Percentiles rank a stretch among this genome's conserved stretches.
Evolutionary conservation across 1,140 invertebrate genomes (phyloP).

Genomic region (Parasteatoda tepidariorum): DNA sequence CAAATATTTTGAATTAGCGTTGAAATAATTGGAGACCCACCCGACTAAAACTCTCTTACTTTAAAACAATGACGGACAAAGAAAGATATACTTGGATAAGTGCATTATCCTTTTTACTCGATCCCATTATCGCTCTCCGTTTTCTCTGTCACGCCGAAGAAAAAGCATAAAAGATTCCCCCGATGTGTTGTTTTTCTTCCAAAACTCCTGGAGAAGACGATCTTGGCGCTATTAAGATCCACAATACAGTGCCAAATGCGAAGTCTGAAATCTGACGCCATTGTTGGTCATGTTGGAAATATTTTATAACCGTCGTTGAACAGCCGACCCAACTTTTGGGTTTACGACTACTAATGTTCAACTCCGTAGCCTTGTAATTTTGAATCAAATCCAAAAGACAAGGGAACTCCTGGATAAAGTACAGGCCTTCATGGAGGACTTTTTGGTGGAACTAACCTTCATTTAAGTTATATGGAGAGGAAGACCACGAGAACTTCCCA

Average conservation of each 20-base stretch:
- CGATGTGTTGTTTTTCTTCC: conserved; percentile 36
- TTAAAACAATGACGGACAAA: conserved; percentile 46
- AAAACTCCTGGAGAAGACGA: conserved; percentile 23
- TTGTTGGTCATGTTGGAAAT: conserved; percentile 1
- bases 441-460: too few species aligned
- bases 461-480: too few species aligned
- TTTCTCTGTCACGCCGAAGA: background rate
- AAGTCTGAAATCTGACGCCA: background rate
- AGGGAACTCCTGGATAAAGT: too few species aligned
- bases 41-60: conserved; percentile 43
- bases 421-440: background rate
- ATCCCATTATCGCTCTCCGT: conserved; percentile 36
- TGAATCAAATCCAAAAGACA: too few species aligned
- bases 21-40: conserved; percentile 41
- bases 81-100: background rate
- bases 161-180: conserved; percentile 58
- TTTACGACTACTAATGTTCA: too few species aligned
- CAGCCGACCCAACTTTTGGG: too few species aligned
- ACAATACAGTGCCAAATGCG: background rate
- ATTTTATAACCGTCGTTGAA: too few species aligned
- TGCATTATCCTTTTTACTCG: conserved; percentile 31
- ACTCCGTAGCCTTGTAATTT: too few species aligned
- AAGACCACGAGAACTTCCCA: too few species aligned
- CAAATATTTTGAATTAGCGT: conserved; percentile 57
- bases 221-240: conserved; percentile 25